phyloP scores from a whole-genome alignment of 2,113 vertebrate genomes.

The Pelecanoides urinatrix region DNA sequence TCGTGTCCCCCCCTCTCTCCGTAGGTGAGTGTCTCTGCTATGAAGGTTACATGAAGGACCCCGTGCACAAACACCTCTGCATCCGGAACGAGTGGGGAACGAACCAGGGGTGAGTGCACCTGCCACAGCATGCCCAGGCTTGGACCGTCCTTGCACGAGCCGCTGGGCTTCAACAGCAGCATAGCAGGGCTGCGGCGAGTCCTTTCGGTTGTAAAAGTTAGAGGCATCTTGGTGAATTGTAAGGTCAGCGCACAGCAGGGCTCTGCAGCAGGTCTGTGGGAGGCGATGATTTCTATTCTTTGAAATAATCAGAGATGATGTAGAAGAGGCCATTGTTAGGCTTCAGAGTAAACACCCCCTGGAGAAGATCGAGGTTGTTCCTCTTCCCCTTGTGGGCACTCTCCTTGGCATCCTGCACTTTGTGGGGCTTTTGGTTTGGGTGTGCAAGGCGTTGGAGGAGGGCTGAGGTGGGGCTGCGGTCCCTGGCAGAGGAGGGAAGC shows the following conservation, averaged over 20 bases:
- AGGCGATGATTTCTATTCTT: background rate
- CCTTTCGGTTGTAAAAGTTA: background rate
- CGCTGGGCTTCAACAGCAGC: background rate
- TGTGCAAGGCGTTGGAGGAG: background rate
- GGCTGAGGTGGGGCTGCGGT: background rate
- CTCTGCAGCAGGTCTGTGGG: background rate
- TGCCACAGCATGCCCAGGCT: rapidly evolving
- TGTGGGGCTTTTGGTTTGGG: background rate
- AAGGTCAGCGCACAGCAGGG: rapidly evolving
- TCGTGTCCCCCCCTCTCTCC: background rate
- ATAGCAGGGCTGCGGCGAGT: background rate
- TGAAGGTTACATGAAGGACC: conserved; percentile 96
- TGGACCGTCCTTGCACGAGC: rapidly evolving
- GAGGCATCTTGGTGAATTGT: background rate
- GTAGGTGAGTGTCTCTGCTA: conserved; percentile 95
- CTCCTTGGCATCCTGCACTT: rapidly evolving
- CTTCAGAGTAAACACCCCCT: background rate
- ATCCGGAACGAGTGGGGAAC: conserved; percentile 98
- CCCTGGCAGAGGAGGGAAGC: rapidly evolving
- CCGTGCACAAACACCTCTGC: conserved; percentile 96
- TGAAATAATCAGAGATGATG: background rate
- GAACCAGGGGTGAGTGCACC: conserved; percentile 91
- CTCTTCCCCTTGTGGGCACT: background rate
- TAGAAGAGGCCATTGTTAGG: background rate
- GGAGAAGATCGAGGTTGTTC: background rate